phyloP scores from a whole-genome alignment of 1,140 invertebrate genomes.

The Rhagoletis pomonella region DNA sequence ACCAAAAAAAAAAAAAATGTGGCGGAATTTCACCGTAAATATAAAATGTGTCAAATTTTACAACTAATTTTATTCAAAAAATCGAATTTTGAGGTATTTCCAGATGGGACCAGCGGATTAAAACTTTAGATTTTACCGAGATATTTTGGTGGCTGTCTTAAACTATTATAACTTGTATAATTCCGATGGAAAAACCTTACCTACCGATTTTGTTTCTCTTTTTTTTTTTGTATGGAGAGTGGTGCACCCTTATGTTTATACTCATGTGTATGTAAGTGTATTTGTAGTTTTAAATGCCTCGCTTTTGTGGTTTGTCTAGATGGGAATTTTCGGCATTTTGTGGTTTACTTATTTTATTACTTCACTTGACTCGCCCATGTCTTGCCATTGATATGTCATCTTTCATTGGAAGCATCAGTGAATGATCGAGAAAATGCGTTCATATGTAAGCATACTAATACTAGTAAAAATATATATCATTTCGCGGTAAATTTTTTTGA shows the following conservation, averaged over 20 bases:
- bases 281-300: not conserved
- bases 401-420: not conserved
- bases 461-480: not conserved
- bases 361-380: not conserved
- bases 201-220: no score
- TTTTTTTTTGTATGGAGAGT: no score
- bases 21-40: not conserved
- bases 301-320: not conserved
- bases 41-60: no score
- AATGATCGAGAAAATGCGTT: not conserved
- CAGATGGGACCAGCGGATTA: no score
- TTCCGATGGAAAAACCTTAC: no score
- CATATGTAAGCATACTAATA: no score
- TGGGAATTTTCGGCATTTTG: conserved; percentile 19
- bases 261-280: not conserved
- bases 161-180: no score
- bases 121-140: no score
- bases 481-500: not conserved
- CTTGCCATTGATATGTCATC: conserved; percentile 37
- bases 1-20: not conserved
- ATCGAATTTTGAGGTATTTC: no score
- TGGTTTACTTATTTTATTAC: not conserved
- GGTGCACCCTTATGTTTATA: no score
- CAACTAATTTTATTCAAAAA: no score
- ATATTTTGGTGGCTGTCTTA: no score